These are phyloP conservation scores for Ips nitidus DNA, from an alignment of 1,140 invertebrate species.

Conservation along the genomic window DNA sequence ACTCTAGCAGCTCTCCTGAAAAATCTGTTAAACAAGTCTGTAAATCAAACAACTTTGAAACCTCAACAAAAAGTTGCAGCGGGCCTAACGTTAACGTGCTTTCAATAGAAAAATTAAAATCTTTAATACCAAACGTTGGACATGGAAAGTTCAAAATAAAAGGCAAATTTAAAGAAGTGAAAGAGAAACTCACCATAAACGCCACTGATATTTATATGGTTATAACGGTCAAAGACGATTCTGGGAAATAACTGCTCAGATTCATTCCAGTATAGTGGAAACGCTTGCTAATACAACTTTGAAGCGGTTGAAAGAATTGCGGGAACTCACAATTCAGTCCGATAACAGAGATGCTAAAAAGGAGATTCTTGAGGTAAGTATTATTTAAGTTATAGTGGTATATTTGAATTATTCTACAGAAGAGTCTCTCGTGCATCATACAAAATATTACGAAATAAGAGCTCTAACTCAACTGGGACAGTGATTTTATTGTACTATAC, in stretches of 20 bases:
- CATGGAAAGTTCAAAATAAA: constrained; percentile 43
- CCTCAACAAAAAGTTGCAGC: no score
- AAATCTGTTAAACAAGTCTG: not conserved
- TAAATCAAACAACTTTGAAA: not conserved
- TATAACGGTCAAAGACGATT: constrained; percentile 41
- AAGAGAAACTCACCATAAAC: constrained; percentile 40
- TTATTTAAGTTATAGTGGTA: not conserved
- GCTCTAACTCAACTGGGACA: no score
- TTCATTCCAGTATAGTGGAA: constrained; percentile 40
- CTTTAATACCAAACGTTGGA: constrained; percentile 25
- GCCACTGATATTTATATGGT: constrained; percentile 35
- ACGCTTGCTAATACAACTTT: constrained; percentile 33
- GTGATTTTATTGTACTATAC: no score
- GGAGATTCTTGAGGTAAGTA: not conserved
- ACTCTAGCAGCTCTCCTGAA: not conserved
- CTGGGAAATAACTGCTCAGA: constrained; percentile 26
- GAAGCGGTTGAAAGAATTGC: constrained; percentile 33
- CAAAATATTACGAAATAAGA: no score
- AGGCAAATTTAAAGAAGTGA: constrained; percentile 43
- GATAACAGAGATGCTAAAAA: constrained; percentile 25
- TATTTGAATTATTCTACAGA: not conserved
- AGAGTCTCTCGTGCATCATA: no score
- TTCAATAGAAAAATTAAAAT: constrained; percentile 31
- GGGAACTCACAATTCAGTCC: constrained; percentile 27
- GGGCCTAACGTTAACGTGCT: constrained; percentile 19